phyloP scores from a whole-genome alignment of 1,140 invertebrate genomes.

The Ptiloglossa arizonensis region DNA sequence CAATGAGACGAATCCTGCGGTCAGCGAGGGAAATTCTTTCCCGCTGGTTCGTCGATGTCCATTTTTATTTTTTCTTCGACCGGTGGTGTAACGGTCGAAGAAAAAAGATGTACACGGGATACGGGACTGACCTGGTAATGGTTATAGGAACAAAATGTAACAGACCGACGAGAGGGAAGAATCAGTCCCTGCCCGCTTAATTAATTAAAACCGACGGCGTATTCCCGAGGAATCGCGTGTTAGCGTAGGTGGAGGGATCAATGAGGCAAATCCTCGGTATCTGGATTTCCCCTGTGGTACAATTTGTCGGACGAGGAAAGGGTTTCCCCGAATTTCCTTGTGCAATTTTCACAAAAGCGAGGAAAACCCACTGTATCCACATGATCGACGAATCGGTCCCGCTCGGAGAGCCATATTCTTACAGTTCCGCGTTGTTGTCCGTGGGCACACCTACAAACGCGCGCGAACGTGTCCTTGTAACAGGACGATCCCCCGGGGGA shows the following conservation, averaged over 20 bases:
- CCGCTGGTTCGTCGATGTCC: too few species aligned
- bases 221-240: constrained; percentile 66
- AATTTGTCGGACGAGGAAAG: constrained; percentile 63
- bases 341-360: constrained; percentile 54
- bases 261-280: constrained; percentile 40
- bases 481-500: constrained; percentile 19
- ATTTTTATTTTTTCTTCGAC: constrained; percentile 43
- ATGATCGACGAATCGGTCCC: constrained; percentile 47
- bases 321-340: constrained; percentile 60
- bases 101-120: constrained; percentile 5
- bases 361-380: constrained; percentile 50
- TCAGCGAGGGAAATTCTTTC: too few species aligned
- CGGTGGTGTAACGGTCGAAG: not conserved
- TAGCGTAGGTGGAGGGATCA: constrained; percentile 56
- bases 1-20: too few species aligned
- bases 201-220: constrained; percentile 70
- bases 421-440: not conserved
- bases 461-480: not conserved
- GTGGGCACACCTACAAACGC: not conserved
- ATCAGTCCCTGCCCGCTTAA: constrained; percentile 57
- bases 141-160: constrained; percentile 41
- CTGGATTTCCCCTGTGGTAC: constrained; percentile 53
- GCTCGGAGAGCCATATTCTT: constrained; percentile 1
- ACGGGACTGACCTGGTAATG: constrained; percentile 37
- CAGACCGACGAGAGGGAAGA: constrained; percentile 21